Evolutionary conservation across 2,888 invertebrate genomes (phyloP).

Genomic region (Caenorhabditis sulstoni): DNA sequence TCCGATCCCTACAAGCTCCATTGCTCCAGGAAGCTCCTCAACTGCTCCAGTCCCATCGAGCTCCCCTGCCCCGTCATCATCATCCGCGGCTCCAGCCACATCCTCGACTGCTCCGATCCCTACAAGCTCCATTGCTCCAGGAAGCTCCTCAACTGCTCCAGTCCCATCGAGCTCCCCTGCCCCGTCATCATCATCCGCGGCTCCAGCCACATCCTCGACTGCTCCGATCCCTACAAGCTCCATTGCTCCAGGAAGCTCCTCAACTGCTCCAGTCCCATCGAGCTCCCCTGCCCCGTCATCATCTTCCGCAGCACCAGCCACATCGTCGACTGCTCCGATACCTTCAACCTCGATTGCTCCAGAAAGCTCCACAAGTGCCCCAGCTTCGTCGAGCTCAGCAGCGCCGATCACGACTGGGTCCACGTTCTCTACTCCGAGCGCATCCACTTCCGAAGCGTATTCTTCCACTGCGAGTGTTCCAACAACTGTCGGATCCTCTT

Average conservation of each 20-base stretch:
- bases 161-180: too few species aligned
- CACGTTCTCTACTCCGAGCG: not conserved
- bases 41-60: constrained; percentile 4
- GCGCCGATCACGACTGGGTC: not conserved
- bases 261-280: not conserved
- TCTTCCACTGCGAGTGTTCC: not conserved
- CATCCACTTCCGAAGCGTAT: not conserved
- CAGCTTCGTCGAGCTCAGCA: not conserved
- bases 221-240: too few species aligned
- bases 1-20: not conserved
- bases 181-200: not conserved
- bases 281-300: not conserved
- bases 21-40: not conserved
- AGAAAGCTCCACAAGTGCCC: not conserved
- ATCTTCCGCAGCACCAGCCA: not conserved
- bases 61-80: not conserved
- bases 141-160: not conserved
- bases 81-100: not conserved
- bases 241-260: not conserved
- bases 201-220: not conserved
- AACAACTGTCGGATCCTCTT: not conserved
- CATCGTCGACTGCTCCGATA: constrained; percentile 5
- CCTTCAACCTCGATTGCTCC: not conserved
- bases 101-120: too few species aligned
- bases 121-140: not conserved